Conservation (phyloP, 1,140 invertebrate species). For the Apis mellifera region Amel_HAv3.1 CM009939.2:2657001-2657500, state of each 20-base stretch:
- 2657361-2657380: neutral
- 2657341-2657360: neutral
- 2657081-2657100: neutral
- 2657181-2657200: neutral
- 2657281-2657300: neutral
- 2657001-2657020: no score
- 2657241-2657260: neutral
- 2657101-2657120: neutral
- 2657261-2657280: neutral
- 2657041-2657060: neutral
- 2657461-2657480: neutral
- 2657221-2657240: neutral
- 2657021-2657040: neutral
- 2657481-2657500: no score
- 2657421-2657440: neutral
- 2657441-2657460: conserved; percentile 11
- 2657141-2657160: neutral
- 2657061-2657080: neutral
- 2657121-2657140: neutral
- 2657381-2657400: neutral
- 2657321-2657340: neutral
- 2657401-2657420: neutral
- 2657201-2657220: neutral
- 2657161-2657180: no score
- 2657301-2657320: neutral